Evolutionary conservation across 2,113 vertebrate species (phyloP), one percentile per base, ranked within the genome.

Genomic region (Hirundichthys speculiger): DNA sequence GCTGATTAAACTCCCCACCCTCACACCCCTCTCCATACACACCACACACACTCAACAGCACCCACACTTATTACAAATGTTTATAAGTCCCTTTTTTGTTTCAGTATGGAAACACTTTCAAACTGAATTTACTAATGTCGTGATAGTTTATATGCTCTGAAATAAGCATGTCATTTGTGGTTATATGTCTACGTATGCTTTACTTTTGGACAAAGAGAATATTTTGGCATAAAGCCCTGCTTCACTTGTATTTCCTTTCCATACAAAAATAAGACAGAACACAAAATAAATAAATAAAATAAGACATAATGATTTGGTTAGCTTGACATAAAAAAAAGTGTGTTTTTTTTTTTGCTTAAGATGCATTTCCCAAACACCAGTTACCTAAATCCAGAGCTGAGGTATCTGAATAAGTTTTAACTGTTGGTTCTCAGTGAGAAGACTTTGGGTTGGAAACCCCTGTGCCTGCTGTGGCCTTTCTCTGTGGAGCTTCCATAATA

Each of bases 91-190:
- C 39, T 54, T 63, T 59, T 56, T 68, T 64, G 69, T 27, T 18
- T 3, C 7, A 25, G 15, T 9, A 0, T 21, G 15, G 42, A 64
- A 25, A 63, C 66, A 4, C 30, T 55, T 73, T 49, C 56, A 50
- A 78, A 69, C 52, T 57, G 55, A 78, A 73, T 80, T 64, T 48
- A 48, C 53, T n/a, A n/a, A n/a, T n/a, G n/a, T n/a, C n/a, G n/a
- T 47, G 70, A 38, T 58, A 60, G 62, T 61, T 56, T 59, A 77
- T 77, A 72, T 74, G 45, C 30, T 61, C 49, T 45, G 39, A 82
- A 76, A 83, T 16, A 59, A 74, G 76, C 62, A 70, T 69, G 55
- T 39, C 55, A 72, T 85, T 61, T 85, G 64, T 22, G 42, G 80
- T 82, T 74, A 82, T 51, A 13, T 49, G 51, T 62, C 30, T 22